Base-by-base conservation (phyloP, 2,797 vertebrate genomes). In the Tokudaia muenninki region DNA sequence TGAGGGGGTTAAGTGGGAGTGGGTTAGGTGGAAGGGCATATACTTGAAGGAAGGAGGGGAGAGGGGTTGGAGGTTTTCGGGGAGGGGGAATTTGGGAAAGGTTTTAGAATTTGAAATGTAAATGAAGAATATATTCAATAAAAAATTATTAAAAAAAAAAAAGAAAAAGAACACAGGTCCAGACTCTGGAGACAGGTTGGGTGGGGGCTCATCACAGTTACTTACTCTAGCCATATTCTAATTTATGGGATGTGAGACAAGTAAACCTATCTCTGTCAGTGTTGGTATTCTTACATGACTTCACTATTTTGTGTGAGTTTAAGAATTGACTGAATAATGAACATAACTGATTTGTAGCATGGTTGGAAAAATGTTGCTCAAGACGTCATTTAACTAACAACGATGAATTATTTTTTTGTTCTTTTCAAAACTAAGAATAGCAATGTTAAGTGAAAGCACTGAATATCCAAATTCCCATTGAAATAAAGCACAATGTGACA, bases 261-360 rank as follows among this genome's bases (percentile, higher is more conserved):
- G 26, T 78, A 80, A 12, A 31, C 47, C 17, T 41, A 2, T 3
- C 12, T 31, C 41, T 92, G 29, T 10, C n/a, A 75, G 14, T 10
- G n/a, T 90, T 55, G 7, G 1, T 1, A 0, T 79, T 63, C 14
- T 94, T 34, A 22, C 9, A 17, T 29, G 57, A 82, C 75, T 41
- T 89, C 19, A 93, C 19, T 91, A 88, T n/a, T 52, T 65, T 70
- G 19, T 34, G 74, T 86, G 22, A 11, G 79, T 89, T 94, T 89
- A 92, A 90, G 26, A 87, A 93, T 67, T 78, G 65, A 79, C 6
- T 70, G 79, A 87, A 91, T 84, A 89, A 86, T 63, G 22, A 87
- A 52, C 29, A 59, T 1, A 89, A 78, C 34, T 17, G 1, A 31
- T 91, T 63, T 77, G 37, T 10, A 14, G n/a, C 41, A 5, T 70